Evolutionary conservation across 2,113 vertebrate species (phyloP).

Genomic region (Xyliphius kryptos): DNA sequence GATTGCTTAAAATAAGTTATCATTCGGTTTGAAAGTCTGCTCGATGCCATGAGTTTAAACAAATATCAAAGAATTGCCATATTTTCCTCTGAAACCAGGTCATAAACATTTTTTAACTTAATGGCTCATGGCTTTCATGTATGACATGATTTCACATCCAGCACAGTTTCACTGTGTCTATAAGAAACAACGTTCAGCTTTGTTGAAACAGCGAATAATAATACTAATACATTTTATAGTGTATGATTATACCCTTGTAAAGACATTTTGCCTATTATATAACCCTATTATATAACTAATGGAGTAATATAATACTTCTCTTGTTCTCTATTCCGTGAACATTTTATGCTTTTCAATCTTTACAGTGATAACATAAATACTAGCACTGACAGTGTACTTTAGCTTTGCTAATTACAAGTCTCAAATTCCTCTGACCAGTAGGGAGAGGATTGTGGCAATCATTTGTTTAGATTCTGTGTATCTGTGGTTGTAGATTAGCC

Average conservation of each 20-base stretch:
- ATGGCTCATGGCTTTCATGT: neutral
- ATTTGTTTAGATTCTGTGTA: slow-evolving; percentile 39
- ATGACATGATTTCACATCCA: slow-evolving; percentile 7
- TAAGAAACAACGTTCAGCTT: neutral
- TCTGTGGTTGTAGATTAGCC: slow-evolving; percentile 37
- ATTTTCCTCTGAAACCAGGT: neutral
- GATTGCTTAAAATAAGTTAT: no score
- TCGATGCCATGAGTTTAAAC: neutral
- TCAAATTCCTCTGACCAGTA: slow-evolving; percentile 12
- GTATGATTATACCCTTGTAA: neutral
- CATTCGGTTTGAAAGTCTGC: no score
- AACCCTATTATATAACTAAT: neutral
- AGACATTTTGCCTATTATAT: no score
- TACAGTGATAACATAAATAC: neutral
- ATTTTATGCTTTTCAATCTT: neutral
- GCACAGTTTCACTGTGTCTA: neutral
- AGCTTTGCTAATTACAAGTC: slow-evolving; percentile 29
- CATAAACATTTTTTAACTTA: no score
- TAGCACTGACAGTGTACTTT: neutral
- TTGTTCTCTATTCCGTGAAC: no score
- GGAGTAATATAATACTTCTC: neutral
- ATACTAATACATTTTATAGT: neutral
- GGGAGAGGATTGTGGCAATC: slow-evolving; percentile 34
- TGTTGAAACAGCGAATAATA: no score
- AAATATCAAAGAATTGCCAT: neutral